Evolutionary conservation across 2,888 invertebrate species (phyloP).

Genomic region (Timema cristinae): DNA sequence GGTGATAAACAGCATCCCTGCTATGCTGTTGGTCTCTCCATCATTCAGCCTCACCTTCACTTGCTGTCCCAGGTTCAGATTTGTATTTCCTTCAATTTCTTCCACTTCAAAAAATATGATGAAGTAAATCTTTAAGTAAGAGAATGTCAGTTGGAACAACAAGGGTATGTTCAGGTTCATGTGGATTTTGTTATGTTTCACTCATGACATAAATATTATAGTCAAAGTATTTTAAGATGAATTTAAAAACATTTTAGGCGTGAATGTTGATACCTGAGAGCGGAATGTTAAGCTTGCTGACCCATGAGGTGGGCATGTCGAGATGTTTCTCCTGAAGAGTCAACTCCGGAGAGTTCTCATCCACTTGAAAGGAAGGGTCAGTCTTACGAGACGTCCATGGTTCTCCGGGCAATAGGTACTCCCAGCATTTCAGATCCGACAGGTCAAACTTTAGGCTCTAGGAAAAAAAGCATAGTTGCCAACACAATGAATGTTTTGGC

Average conservation of each 20-base stretch:
- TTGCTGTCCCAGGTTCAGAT: no score
- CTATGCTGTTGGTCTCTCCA: no score
- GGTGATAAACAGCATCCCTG: no score
- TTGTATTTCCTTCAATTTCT: no score
- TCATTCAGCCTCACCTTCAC: no score
- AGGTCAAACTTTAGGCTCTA: constrained; percentile 59
- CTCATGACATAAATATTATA: background rate
- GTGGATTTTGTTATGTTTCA: background rate
- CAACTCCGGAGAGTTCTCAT: constrained; percentile 11
- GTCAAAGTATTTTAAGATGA: background rate
- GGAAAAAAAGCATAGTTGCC: constrained; percentile 1
- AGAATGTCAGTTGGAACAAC: no score
- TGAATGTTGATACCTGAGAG: constrained; percentile 47
- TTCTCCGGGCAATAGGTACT: constrained; percentile 68
- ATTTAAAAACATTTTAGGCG: no score
- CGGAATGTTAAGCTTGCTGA: constrained; percentile 60
- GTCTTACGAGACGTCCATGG: constrained; percentile 47
- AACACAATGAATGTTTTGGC: background rate
- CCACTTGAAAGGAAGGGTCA: constrained; percentile 34
- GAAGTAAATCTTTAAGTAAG: no score
- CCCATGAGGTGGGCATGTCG: constrained; percentile 74
- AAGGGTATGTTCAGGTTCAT: background rate
- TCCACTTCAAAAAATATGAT: no score
- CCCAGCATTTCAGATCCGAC: constrained; percentile 59
- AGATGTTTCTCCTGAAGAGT: constrained; percentile 60